A percentile compares a stretch with the other conserved stretches of the same genome.
Evolutionary conservation across 2,888 invertebrate species (phyloP).

Genomic region (Chironomus tentans): DNA sequence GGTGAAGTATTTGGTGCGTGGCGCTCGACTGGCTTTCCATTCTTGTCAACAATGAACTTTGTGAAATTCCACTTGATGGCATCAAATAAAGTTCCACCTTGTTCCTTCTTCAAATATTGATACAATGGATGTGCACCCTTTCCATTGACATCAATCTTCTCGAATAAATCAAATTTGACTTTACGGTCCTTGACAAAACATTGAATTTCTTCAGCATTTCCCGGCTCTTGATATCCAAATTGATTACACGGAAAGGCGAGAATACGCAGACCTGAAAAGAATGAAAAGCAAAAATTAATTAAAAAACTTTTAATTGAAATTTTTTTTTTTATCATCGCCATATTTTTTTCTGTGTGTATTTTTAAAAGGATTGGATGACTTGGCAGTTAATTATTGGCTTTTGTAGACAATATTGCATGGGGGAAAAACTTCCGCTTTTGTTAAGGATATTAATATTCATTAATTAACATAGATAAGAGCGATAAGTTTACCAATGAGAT

Average conservation of each 20-base stretch:
- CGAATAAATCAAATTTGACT: slow-evolving; percentile 50
- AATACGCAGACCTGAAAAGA: slow-evolving; percentile 47
- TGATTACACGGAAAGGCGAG: slow-evolving; percentile 73
- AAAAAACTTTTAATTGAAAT: background rate
- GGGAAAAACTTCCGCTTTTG: no score
- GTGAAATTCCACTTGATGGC: slow-evolving; percentile 87
- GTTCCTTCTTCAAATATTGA: slow-evolving; percentile 53
- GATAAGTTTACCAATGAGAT: no score
- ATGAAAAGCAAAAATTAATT: background rate
- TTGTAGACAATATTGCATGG: no score
- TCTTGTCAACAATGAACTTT: slow-evolving; percentile 70
- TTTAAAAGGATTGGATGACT: no score
- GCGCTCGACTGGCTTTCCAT: slow-evolving; percentile 60
- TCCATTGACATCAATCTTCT: slow-evolving; percentile 64
- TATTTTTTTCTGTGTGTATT: no score
- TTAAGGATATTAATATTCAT: no score
- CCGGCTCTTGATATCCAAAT: slow-evolving; percentile 57
- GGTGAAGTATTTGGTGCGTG: slow-evolving; percentile 51
- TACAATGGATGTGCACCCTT: slow-evolving; percentile 57
- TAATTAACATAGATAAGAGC: no score
- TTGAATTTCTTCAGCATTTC: slow-evolving; percentile 53
- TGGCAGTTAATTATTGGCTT: no score
- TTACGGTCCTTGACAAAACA: slow-evolving; percentile 41
- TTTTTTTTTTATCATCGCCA: background rate
- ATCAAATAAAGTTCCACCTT: slow-evolving; percentile 48